phyloP scores from a whole-genome alignment of 2,113 vertebrate genomes.

The Chlorocebus sabaeus region DNA sequence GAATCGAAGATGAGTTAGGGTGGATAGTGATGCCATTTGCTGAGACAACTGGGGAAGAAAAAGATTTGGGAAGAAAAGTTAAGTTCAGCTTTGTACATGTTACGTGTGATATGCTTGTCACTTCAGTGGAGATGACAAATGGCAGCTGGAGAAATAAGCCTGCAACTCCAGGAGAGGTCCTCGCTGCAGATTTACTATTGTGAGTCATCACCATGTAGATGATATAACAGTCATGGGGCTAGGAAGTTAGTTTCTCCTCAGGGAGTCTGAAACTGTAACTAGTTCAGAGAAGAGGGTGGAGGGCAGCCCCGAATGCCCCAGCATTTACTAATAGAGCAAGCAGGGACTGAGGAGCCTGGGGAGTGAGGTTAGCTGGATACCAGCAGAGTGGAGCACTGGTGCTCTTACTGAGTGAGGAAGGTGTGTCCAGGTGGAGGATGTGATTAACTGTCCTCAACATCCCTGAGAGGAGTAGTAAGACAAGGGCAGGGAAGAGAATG shows the following conservation, averaged over 20 bases:
- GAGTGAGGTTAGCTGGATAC: neutral
- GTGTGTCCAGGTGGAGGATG: neutral
- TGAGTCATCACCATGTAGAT: neutral
- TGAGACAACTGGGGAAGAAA: neutral
- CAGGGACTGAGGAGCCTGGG: neutral
- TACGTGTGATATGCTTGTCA: neutral
- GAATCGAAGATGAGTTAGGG: neutral
- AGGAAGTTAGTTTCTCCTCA: neutral
- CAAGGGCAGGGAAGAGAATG: neutral
- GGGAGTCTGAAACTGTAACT: neutral
- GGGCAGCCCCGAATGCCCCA: neutral
- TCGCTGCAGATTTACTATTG: neutral
- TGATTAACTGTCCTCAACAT: neutral
- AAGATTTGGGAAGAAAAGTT: neutral
- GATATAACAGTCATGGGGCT: neutral
- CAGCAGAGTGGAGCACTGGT: neutral
- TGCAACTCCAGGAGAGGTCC: constrained; percentile 8
- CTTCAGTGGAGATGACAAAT: neutral
- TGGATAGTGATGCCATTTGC: neutral
- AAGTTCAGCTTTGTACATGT: neutral
- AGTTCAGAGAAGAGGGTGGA: neutral
- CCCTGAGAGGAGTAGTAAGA: neutral
- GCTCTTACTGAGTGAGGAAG: neutral
- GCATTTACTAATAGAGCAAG: neutral
- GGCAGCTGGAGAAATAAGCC: neutral